Base-by-base conservation (phyloP, 1,140 invertebrate genomes). In the Drosophila sp. region DNA sequence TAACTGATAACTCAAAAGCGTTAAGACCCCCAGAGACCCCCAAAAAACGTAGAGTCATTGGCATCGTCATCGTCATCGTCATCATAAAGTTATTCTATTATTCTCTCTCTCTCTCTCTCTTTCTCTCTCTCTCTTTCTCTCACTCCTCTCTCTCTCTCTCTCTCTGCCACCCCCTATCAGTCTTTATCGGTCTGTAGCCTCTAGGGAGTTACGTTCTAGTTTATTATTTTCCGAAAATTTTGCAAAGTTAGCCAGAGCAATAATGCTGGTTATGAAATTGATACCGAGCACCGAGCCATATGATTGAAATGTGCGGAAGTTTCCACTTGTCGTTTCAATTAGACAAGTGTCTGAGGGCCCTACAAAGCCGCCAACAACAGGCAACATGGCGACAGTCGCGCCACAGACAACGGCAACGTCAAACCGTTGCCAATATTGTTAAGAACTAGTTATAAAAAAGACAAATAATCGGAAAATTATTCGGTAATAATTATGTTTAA, bases 291-390 rank as follows among this genome's bases (percentile, higher is more conserved):
- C 21, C 21, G 21, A 21, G 56, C 46, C 65, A 53, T 72, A 57
- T 87, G 78, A 86, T 81, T 86, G 78, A 69, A 86, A 78, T 81
- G 82, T 51, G 83, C 78, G 82, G 82, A 86, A 86, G 82, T 86
- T 87, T 87, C 82, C 78, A 86, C 82, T 86, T 86, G 78, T 82
- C 72, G 38, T 56, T 57, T 63, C 75, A 78, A 78, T 73, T 74
- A 80, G 78, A 70, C 71, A 80, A 65, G 71, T 71, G 71, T 72
- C 8, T 48, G 21, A 29, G 25, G 13, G 7, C 46, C 29, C 25
- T 59, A 67, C 70, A 72, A 67, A 66, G 56, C 46, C 54, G 41
- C 27, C 29, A 46, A 27, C 32, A 67, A 36, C 45, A 43, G 32
- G 41, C 59, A 62, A 38, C 41, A 43, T 51, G 32, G 57, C 36